These are phyloP conservation scores for Frankliniella intonsa DNA, from an alignment of 2,888 invertebrate genomes.

Conservation along the genomic window DNA sequence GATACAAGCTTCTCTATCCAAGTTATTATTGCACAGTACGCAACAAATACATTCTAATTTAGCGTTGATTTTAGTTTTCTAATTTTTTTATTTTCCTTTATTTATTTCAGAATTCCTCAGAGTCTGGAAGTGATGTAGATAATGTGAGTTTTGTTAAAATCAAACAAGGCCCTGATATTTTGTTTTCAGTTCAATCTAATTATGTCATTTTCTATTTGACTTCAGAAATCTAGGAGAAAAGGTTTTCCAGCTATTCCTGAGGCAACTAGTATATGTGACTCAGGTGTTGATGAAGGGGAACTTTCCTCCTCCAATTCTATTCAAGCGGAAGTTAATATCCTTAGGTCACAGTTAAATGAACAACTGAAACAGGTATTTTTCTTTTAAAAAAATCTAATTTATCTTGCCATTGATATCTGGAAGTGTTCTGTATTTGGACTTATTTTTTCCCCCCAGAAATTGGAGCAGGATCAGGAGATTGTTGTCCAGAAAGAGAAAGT, in stretches of 20 bases:
- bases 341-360: not conserved
- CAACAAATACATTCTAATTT: not conserved
- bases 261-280: not conserved
- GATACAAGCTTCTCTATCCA: not conserved
- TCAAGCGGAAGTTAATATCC: not conserved
- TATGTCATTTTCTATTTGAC: not conserved
- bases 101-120: not conserved
- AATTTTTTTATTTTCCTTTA: not conserved
- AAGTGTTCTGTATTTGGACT: not conserved
- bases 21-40: not conserved
- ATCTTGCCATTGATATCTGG: not conserved
- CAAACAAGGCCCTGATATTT: not conserved
- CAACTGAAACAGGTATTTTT: not conserved
- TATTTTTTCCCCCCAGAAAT: not conserved
- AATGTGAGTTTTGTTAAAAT: not conserved
- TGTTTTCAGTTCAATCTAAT: not conserved
- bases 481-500: not conserved
- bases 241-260: not conserved
- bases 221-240: not conserved
- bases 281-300: slow-evolving; percentile 11
- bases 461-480: not conserved
- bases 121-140: not conserved
- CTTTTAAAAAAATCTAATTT: not conserved
- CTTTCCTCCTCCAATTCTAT: not conserved
- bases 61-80: not conserved